Conservation (phyloP, 2,113 vertebrate species). For the Orycteropus afer region DNA sequence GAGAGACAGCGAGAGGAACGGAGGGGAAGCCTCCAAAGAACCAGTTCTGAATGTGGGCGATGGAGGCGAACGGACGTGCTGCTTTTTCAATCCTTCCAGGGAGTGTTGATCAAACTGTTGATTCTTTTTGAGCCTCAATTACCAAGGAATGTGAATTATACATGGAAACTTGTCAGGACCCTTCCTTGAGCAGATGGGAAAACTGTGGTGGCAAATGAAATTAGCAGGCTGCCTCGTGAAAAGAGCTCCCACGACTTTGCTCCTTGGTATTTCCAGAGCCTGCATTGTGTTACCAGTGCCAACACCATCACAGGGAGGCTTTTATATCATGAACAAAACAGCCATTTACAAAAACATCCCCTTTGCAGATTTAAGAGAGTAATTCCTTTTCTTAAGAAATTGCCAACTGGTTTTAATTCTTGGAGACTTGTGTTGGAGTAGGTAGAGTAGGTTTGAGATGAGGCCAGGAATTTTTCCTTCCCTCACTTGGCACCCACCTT, state of each 20-base stretch:
- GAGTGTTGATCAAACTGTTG: conserved; percentile 6
- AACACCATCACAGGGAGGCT: rapidly evolving
- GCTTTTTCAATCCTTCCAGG: neutral
- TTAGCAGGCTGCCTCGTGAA: conserved; percentile 2
- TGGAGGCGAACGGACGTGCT: neutral
- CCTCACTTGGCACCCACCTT: neutral
- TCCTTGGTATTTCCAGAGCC: neutral
- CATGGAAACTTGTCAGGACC: neutral
- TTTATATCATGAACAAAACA: neutral
- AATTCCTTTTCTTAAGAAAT: neutral
- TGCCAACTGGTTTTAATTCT: neutral
- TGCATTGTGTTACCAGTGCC: neutral
- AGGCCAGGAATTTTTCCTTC: neutral
- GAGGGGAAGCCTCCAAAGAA: neutral
- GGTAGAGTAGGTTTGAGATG: neutral
- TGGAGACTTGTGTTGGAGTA: neutral
- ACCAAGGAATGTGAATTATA: conserved; percentile 51
- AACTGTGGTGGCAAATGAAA: conserved; percentile 8
- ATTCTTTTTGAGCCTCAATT: conserved; percentile 27
- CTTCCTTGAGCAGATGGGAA: conserved; percentile 68
- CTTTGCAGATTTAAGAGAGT: neutral
- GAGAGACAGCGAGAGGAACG: neutral
- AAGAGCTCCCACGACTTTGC: neutral
- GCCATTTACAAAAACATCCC: neutral
- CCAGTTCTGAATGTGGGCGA: neutral